Percentiles rank a stretch among this genome's conserved stretches.
Conservation (phyloP, 2,113 vertebrate genomes). For the Malurus melanocephalus region DNA sequence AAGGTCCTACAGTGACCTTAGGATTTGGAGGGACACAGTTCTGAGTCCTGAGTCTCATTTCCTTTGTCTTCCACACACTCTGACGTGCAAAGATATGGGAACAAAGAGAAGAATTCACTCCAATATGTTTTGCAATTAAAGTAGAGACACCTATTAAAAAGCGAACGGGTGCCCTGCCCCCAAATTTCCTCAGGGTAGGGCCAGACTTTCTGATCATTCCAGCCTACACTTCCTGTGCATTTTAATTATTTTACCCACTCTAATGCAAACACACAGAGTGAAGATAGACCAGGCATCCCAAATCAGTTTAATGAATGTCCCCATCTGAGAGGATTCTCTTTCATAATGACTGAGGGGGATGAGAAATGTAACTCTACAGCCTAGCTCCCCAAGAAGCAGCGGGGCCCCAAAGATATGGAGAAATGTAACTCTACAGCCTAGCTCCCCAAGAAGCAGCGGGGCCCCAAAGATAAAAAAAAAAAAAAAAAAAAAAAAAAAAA, state of each 20-base stretch:
- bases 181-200: constrained; percentile 2
- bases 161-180: not conserved
- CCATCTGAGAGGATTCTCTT: constrained; percentile 40
- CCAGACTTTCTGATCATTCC: not conserved
- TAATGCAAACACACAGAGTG: not conserved
- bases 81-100: accelerated
- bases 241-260: constrained; percentile 17
- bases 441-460: constrained; percentile 13
- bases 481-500: not conserved
- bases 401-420: constrained; percentile 30
- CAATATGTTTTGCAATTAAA: not conserved
- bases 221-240: not conserved
- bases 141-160: not conserved
- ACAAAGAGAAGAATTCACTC: not conserved
- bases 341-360: constrained; percentile 28
- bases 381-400: constrained; percentile 36
- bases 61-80: not conserved
- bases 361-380: constrained; percentile 7
- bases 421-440: constrained; percentile 4
- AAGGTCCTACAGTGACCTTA: not conserved
- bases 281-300: constrained; percentile 7
- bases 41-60: not conserved
- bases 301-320: constrained; percentile 51
- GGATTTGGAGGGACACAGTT: not conserved
- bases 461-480: constrained; percentile 50